A percentile compares a stretch with the other conserved stretches of the same genome.
phyloP scores from a whole-genome alignment of 2,888 invertebrate species.

The Troides oblongomaculatus region DNA sequence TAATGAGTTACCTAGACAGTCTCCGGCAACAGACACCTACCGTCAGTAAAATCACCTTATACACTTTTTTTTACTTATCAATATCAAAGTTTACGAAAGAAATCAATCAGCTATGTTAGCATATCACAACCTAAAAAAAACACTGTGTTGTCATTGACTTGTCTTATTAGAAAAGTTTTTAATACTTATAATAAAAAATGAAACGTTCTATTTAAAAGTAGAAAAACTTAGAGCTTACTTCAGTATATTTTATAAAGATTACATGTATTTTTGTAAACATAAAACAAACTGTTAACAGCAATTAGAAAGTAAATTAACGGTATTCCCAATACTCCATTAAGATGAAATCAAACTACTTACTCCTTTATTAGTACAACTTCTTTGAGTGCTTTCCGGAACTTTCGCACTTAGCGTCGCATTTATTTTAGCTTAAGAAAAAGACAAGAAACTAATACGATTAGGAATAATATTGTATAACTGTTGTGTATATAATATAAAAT shows the following conservation, averaged over 20 bases:
- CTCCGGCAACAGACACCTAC: too few relatives aligned
- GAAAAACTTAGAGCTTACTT: neutral
- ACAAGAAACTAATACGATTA: neutral
- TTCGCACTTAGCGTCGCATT: neutral
- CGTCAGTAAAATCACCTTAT: too few relatives aligned
- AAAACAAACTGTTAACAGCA: constrained; percentile 1
- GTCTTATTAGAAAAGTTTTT: neutral
- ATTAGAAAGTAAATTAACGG: constrained; percentile 8
- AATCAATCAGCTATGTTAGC: neutral
- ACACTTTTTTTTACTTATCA: too few relatives aligned
- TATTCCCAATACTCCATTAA: constrained; percentile 15
- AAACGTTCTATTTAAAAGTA: neutral
- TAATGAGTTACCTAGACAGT: too few relatives aligned
- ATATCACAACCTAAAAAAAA: neutral
- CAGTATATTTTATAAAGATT: neutral
- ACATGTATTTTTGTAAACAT: neutral
- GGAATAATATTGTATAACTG: neutral
- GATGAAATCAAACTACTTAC: constrained; percentile 4
- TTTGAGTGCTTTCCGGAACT: constrained; percentile 19
- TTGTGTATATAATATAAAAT: too few relatives aligned
- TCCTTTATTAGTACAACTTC: constrained; percentile 16
- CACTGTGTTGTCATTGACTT: neutral
- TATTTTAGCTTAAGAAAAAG: constrained; percentile 2
- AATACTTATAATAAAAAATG: neutral
- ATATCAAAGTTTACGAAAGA: neutral